Evolutionary conservation across 2,113 vertebrate species (phyloP).

Genomic region (Nothobranchius kuhntae): DNA sequence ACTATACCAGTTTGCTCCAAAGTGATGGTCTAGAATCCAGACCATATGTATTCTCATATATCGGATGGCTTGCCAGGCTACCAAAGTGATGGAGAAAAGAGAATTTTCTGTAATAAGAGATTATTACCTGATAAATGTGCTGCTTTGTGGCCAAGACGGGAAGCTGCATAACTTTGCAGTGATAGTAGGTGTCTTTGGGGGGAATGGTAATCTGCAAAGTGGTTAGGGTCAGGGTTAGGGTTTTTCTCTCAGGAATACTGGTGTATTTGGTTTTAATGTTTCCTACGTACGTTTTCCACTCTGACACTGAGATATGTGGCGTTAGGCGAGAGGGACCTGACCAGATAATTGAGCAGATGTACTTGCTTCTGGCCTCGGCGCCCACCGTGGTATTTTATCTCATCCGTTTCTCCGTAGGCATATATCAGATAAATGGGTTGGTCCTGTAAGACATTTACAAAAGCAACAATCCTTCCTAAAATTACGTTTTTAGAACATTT

Average conservation of each 20-base stretch:
- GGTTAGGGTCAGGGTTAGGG: neutral
- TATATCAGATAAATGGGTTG: constrained; percentile 71
- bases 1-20: too few species aligned
- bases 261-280: neutral
- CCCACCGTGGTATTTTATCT: constrained; percentile 44
- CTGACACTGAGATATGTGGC: constrained; percentile 45
- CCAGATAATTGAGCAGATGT: constrained; percentile 69
- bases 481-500: too few species aligned
- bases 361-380: constrained; percentile 69
- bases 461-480: neutral
- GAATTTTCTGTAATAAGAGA: too few species aligned
- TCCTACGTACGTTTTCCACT: constrained; percentile 71
- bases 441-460: constrained; percentile 33
- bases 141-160: constrained; percentile 75
- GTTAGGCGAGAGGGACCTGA: constrained; percentile 6
- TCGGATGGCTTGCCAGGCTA: too few species aligned
- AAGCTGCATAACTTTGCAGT: constrained; percentile 80
- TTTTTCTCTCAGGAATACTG: neutral
- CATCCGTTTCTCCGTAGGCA: constrained; percentile 69
- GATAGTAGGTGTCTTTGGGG: constrained; percentile 76
- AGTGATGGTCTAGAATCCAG: too few species aligned
- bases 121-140: constrained; percentile 81
- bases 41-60: too few species aligned
- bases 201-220: constrained; percentile 78
- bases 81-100: too few species aligned